phyloP scores from a whole-genome alignment of 2,797 vertebrate genomes.

The Alectoris magna region DNA sequence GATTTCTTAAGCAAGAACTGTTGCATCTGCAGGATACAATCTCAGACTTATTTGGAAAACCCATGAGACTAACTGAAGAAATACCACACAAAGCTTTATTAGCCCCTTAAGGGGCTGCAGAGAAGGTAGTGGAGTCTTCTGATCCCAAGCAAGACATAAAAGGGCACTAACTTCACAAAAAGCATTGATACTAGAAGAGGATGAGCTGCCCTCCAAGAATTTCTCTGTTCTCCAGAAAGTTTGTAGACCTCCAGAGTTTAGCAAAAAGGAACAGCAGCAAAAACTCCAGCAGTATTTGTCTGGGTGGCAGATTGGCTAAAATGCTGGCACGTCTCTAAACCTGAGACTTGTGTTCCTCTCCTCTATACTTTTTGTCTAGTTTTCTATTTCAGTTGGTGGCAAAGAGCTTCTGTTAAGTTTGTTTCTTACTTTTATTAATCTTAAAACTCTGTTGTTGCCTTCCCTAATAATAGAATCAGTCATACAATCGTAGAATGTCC shows the following conservation, averaged over 20 bases:
- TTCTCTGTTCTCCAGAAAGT: background rate
- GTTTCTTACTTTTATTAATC: background rate
- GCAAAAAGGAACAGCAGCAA: background rate
- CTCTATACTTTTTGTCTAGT: background rate
- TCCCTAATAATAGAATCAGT: background rate
- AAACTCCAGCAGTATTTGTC: background rate
- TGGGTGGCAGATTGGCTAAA: background rate
- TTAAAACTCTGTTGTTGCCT: background rate
- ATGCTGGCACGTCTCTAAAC: background rate
- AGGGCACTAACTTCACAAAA: background rate
- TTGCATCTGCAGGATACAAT: background rate
- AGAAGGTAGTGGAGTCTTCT: background rate
- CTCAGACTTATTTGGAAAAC: background rate
- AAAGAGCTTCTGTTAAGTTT: background rate
- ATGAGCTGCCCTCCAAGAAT: background rate
- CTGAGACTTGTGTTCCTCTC: background rate
- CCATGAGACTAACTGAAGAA: background rate
- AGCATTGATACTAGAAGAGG: background rate
- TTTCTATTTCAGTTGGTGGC: background rate
- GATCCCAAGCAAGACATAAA: background rate
- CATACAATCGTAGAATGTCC: too few species aligned
- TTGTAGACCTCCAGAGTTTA: background rate
- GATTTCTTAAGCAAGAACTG: background rate
- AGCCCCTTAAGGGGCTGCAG: background rate
- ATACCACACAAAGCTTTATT: background rate